Evolutionary conservation across 1,140 invertebrate species (phyloP), one percentile per base, ranked within the genome.

Genomic region (Frieseomelitta varia): DNA sequence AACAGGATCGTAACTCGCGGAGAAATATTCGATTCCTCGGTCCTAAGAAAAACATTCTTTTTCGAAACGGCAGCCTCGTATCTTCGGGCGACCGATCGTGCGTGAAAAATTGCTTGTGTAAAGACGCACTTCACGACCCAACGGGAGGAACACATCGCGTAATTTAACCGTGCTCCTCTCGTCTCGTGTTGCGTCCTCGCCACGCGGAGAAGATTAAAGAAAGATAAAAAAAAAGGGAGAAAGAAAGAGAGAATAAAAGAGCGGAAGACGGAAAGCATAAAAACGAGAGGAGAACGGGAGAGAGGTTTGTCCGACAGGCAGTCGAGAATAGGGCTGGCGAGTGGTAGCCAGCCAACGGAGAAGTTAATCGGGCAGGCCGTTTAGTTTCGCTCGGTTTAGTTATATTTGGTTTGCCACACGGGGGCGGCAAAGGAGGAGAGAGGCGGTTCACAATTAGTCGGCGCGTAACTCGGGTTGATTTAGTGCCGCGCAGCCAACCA

Each of bases 391-490:
- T 92, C 91, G 91, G 92, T 91, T 93, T 94, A 93, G 93, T 94
- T 94, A 94, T 94, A 94, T 95, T 95, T 95, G 93, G 94, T 93
- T 87, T 87, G 75, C 39, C 39, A 8, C 87, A 88, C 86, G 87
- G 90, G 91, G 90, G 87, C 84, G 88, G 83, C 73, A 87, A 89
- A 87, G 51, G 81, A 79, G 76, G 67, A 87, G 89, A 87, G 91
- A 91, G 85, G 86, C 79, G 85, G 87, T 90, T 93, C 92, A 92
- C 93, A 94, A 95, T 94, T 95, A 94, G 93, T 94, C 93, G 93
- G 79, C 94, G 91, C 92, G 94, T 94, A 94, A 94, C 93, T 94
- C 90, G 81, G 72, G 61, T 91, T 93, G 93, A 94, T 94, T 94
- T 94, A 94, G 85, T 88, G 91, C 77, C 83, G 65, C 79, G 75